Percentiles rank a stretch among this genome's conserved stretches.
These are phyloP conservation scores for Mesorhabditis sp. DNA, from an alignment of 2,888 invertebrate species.

Conservation along the genomic window DNA sequence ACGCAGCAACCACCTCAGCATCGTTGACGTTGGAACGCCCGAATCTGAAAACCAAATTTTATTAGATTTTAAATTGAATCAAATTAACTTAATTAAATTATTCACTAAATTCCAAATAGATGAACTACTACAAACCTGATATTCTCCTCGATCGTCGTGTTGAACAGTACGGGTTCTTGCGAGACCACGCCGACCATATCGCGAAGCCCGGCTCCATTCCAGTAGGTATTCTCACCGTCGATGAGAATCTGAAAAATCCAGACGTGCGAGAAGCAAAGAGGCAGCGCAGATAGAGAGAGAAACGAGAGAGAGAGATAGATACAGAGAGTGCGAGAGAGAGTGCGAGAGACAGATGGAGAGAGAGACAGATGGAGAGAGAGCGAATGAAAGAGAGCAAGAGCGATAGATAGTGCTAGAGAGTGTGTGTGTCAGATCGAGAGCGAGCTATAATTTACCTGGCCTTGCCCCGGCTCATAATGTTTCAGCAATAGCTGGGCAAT, in stretches of 20 bases:
- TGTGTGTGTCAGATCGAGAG: no score
- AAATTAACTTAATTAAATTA: constrained; percentile 57
- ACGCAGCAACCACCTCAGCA: constrained; percentile 35
- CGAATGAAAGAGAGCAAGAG: no score
- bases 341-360: neutral
- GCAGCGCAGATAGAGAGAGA: no score
- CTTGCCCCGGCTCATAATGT: constrained; percentile 43
- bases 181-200: constrained; percentile 58
- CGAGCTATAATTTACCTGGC: constrained; percentile 30
- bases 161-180: constrained; percentile 68
- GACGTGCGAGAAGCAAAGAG: no score
- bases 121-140: constrained; percentile 64
- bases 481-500: constrained; percentile 44
- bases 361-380: no score
- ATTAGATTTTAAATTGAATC: constrained; percentile 6
- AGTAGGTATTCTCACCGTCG: constrained; percentile 59
- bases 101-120: no score
- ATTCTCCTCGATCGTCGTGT: constrained; percentile 63
- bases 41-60: constrained; percentile 61
- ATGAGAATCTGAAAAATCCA: constrained; percentile 48
- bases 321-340: neutral
- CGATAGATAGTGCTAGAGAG: no score
- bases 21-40: constrained; percentile 38
- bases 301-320: no score
- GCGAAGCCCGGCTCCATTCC: constrained; percentile 62